Evolutionary conservation across 2,888 invertebrate species (phyloP).

Genomic region (Drosophila sordidapex): DNA sequence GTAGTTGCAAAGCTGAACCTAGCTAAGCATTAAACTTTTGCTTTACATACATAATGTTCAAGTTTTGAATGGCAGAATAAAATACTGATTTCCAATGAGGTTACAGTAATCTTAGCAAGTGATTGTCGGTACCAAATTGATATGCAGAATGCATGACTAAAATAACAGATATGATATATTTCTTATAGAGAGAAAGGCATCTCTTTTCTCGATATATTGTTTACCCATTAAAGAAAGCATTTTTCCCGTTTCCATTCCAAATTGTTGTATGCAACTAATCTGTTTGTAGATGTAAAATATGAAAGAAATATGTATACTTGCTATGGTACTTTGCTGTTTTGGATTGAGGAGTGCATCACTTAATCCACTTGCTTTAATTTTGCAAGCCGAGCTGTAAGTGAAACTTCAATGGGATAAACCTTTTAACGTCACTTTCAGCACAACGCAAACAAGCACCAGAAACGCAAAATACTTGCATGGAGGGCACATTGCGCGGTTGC

Average conservation of each 20-base stretch:
- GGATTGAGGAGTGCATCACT: conserved; percentile 10
- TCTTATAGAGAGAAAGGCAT: not conserved
- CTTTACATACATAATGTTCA: not conserved
- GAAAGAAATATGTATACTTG: not conserved
- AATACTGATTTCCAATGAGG: not conserved
- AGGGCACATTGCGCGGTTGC: conserved; percentile 26
- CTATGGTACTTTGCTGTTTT: not conserved
- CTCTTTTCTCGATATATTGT: too few species aligned
- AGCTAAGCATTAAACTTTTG: not conserved
- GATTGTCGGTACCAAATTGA: not conserved
- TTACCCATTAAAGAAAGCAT: not conserved
- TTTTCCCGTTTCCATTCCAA: not conserved
- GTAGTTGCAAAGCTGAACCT: not conserved
- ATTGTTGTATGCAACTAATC: not conserved
- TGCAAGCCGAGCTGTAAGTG: conserved; percentile 22
- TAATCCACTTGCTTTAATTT: conserved; percentile 43
- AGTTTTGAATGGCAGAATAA: not conserved
- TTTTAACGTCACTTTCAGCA: conserved; percentile 53
- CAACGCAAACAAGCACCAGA: conserved; percentile 34
- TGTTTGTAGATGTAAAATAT: not conserved
- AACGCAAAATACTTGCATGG: conserved; percentile 50
- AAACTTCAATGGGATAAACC: conserved; percentile 48
- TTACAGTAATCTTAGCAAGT: not conserved
- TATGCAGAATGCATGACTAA: not conserved
- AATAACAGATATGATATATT: not conserved